phyloP scores from a whole-genome alignment of 2,113 vertebrate genomes.

The Paramisgurnus dabryanus region DNA sequence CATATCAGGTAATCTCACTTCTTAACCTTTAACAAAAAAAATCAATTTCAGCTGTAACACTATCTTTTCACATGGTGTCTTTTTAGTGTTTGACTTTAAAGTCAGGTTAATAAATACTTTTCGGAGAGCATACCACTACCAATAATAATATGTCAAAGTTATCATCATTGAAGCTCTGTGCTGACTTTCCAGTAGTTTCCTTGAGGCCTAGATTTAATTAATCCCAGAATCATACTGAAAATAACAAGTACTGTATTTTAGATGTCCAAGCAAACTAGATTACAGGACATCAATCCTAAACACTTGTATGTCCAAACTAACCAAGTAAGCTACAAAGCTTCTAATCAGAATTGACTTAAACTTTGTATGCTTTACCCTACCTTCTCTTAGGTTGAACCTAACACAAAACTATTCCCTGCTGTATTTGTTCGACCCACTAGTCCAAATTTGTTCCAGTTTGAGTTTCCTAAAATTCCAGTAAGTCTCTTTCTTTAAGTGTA shows the following conservation, averaged over 20 bases:
- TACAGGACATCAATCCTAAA: slow-evolving; percentile 1
- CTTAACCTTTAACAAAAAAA: background rate
- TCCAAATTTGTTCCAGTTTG: slow-evolving; percentile 91
- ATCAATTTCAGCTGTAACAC: background rate
- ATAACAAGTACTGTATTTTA: slow-evolving; percentile 17
- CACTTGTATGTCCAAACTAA: background rate
- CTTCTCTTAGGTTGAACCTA: slow-evolving; percentile 86
- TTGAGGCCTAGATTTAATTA: slow-evolving; percentile 36
- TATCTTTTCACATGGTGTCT: too few relatives aligned
- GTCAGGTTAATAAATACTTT: background rate
- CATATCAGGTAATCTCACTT: slow-evolving; percentile 84
- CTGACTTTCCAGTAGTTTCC: slow-evolving; percentile 25
- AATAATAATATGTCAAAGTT: background rate
- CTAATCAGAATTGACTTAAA: background rate
- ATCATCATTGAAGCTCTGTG: slow-evolving; percentile 29
- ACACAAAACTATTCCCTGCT: slow-evolving; percentile 93
- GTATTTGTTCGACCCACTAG: slow-evolving; percentile 89
- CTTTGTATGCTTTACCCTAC: slow-evolving; percentile 20
- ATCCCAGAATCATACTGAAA: slow-evolving; percentile 33
- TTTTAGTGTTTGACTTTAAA: too few relatives aligned
- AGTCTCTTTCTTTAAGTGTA: slow-evolving; percentile 32
- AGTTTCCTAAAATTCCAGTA: slow-evolving; percentile 95
- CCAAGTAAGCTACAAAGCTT: background rate
- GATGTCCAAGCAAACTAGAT: slow-evolving; percentile 38
- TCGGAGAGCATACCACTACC: background rate